Conservation (phyloP, 2,797 vertebrate species). For the Potorous gilbertii region DNA sequence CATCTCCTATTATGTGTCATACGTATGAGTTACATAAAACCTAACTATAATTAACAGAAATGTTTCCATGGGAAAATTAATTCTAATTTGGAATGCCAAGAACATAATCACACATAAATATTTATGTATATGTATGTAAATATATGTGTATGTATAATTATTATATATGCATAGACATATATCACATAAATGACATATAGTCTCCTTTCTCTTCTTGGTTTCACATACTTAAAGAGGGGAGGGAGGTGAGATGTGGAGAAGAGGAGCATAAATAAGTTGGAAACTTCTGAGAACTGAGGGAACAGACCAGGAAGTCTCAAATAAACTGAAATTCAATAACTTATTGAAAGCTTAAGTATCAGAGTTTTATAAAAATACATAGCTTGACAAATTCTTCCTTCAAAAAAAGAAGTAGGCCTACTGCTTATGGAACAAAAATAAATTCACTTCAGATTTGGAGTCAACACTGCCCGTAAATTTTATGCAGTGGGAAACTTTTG, state of each 20-base stretch:
- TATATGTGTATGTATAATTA: background rate
- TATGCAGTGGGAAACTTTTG: background rate
- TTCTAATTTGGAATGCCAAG: background rate
- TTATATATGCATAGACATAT: background rate
- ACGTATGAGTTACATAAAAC: background rate
- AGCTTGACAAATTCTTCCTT: constrained; percentile 16
- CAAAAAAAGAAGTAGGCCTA: background rate
- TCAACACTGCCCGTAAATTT: constrained; percentile 18
- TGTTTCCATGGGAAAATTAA: constrained; percentile 19
- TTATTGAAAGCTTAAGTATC: background rate
- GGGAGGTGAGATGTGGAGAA: accelerated
- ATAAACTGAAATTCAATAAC: background rate
- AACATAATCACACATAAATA: background rate
- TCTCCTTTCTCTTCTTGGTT: background rate
- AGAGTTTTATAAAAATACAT: constrained; percentile 5
- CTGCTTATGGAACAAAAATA: background rate
- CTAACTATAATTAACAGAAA: background rate
- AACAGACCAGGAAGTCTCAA: background rate
- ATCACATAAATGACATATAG: background rate
- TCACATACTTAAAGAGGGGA: background rate
- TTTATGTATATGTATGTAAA: background rate
- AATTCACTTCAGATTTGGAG: background rate
- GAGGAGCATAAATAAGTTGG: background rate
- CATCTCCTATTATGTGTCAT: background rate
- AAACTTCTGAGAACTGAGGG: background rate